Evolutionary conservation across 1,140 invertebrate species (phyloP).

Genomic region (Cryptotermes secundus): DNA sequence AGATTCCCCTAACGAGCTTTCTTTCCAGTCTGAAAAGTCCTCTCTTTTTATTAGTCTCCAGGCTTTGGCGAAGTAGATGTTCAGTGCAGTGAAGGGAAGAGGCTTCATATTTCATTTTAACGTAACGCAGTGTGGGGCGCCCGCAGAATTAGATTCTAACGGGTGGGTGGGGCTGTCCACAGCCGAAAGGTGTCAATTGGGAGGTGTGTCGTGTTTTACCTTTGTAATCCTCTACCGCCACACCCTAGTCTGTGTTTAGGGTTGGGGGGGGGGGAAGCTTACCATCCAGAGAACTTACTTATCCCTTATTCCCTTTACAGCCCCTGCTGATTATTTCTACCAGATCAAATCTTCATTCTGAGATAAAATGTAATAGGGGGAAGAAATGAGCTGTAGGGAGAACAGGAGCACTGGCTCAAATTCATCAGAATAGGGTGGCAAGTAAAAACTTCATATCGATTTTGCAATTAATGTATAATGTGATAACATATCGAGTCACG

Average conservation of each 20-base stretch:
- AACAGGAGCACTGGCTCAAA: background rate
- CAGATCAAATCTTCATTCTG: constrained; percentile 12
- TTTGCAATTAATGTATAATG: constrained; percentile 34
- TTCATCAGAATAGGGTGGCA: background rate
- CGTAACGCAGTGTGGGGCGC: background rate
- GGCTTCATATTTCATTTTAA: background rate
- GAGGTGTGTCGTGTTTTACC: constrained; percentile 25
- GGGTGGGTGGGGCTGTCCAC: constrained; percentile 12
- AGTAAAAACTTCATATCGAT: constrained; percentile 24
- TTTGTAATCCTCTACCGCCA: constrained; percentile 26
- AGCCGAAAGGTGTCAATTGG: constrained; percentile 30
- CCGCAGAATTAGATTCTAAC: constrained; percentile 12
- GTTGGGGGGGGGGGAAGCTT: background rate
- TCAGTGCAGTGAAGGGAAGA: background rate
- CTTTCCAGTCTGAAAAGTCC: too few species aligned
- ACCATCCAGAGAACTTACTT: background rate
- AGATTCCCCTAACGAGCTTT: too few species aligned
- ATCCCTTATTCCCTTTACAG: background rate
- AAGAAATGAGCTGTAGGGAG: background rate
- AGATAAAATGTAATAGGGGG: constrained; percentile 13
- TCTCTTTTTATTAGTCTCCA: background rate
- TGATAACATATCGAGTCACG: constrained; percentile 25
- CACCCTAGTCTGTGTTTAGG: constrained; percentile 8
- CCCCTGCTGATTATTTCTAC: constrained; percentile 18
- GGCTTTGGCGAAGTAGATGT: background rate